A percentile compares a stretch with the other conserved stretches of the same genome.
These are phyloP conservation scores for Pachyramphus minor DNA, from an alignment of 2,113 vertebrate genomes.

Conservation along the genomic window DNA sequence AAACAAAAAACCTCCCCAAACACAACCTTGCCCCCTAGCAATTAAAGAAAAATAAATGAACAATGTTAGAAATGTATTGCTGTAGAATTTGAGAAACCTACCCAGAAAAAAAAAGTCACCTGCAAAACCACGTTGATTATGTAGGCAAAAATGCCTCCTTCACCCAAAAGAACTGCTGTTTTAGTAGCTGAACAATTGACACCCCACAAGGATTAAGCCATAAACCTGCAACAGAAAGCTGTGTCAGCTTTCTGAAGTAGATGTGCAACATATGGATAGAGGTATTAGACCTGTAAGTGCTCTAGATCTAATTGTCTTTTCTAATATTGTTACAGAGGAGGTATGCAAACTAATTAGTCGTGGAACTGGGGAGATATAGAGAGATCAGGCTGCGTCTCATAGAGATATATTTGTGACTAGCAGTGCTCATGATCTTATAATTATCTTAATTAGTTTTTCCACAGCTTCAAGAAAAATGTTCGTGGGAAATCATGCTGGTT, in stretches of 20 bases:
- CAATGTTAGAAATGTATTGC: not conserved
- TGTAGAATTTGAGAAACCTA: not conserved
- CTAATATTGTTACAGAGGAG: not conserved
- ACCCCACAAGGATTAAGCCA: not conserved
- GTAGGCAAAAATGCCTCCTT: not conserved
- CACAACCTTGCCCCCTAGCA: not conserved
- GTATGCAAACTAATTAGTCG: not conserved
- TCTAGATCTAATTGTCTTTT: not conserved
- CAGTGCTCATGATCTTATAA: not conserved
- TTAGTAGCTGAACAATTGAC: not conserved
- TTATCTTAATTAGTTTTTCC: not conserved
- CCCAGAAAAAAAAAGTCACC: not conserved
- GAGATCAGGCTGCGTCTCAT: not conserved
- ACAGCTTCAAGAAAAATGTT: not conserved
- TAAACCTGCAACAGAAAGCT: not conserved
- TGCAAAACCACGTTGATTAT: not conserved
- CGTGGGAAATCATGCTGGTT: not conserved
- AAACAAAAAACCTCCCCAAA: not conserved
- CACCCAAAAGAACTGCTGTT: not conserved
- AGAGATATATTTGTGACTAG: not conserved
- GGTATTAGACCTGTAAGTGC: not conserved
- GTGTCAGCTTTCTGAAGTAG: not conserved
- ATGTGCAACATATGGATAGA: not conserved
- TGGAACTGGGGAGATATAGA: not conserved
- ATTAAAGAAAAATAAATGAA: not conserved